A percentile compares a stretch with the other conserved stretches of the same genome.
Evolutionary conservation across 2,113 vertebrate genomes (phyloP).

Genomic region (Semicossyphus pulcher): DNA sequence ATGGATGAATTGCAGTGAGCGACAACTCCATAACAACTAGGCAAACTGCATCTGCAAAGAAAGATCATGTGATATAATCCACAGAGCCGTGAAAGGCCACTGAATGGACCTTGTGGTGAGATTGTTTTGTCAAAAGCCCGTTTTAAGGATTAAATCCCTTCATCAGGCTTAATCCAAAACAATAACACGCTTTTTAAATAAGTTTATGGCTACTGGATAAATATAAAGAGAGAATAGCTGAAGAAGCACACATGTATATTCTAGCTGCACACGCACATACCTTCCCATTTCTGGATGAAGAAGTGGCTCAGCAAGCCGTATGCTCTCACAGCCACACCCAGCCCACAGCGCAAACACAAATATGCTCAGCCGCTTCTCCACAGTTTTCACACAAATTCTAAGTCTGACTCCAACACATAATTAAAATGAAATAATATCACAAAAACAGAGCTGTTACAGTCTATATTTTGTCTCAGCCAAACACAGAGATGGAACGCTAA

Average conservation of each 20-base stretch:
- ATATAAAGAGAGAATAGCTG: not conserved
- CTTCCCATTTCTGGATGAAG: constrained; percentile 12
- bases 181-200: not conserved
- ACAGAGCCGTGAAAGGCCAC: not conserved
- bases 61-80: not conserved
- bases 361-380: not conserved
- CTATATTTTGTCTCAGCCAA: not conserved
- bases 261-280: not conserved
- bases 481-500: not conserved
- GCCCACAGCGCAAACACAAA: constrained; percentile 22
- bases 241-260: not conserved
- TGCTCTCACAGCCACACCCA: constrained; percentile 29
- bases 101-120: not conserved
- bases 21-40: not conserved
- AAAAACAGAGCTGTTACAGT: not conserved
- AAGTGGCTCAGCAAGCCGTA: not conserved
- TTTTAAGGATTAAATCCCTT: not conserved
- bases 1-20: not conserved
- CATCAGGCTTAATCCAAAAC: not conserved
- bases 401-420: constrained; percentile 5
- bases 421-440: constrained; percentile 9
- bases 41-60: not conserved
- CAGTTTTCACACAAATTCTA: constrained; percentile 27
- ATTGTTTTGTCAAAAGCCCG: not conserved
- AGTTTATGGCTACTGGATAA: not conserved